Conservation (phyloP, 2,113 vertebrate species). For the Pelecanoides urinatrix region DNA sequence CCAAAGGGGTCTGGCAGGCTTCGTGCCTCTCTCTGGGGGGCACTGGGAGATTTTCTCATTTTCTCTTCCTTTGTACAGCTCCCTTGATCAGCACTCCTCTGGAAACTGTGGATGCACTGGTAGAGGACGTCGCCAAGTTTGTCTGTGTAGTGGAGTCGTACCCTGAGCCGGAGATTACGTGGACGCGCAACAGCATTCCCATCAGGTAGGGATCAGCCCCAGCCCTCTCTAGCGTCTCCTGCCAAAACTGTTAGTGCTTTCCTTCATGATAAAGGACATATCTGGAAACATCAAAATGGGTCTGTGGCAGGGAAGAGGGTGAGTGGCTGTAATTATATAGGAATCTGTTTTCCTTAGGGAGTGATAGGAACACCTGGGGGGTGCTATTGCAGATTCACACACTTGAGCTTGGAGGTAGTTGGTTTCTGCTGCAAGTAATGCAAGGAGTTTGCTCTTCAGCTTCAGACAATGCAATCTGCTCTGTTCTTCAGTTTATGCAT, state of each 20-base stretch:
- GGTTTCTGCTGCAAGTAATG: neutral
- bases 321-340: neutral
- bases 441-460: neutral
- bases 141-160: conserved; percentile 93
- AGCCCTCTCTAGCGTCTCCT: neutral
- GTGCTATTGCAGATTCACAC: neutral
- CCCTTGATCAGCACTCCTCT: conserved; percentile 89
- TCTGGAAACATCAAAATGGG: neutral
- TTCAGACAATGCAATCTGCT: neutral
- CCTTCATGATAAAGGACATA: neutral
- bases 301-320: neutral
- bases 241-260: neutral
- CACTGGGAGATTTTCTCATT: neutral
- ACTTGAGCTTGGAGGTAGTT: neutral
- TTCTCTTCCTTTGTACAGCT: conserved; percentile 65
- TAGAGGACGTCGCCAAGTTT: conserved; percentile 93
- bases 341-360: neutral
- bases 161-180: conserved; percentile 87
- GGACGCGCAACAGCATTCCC: conserved; percentile 94
- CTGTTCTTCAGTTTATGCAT: neutral
- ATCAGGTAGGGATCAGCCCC: conserved; percentile 79
- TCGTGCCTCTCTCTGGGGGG: rapidly evolving
- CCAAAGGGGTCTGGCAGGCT: neutral
- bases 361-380: neutral
- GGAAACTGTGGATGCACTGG: conserved; percentile 88